A percentile compares a stretch with the other conserved stretches of the same genome.
Evolutionary conservation across 2,888 invertebrate species (phyloP).

Genomic region (Acleris laterana): DNA sequence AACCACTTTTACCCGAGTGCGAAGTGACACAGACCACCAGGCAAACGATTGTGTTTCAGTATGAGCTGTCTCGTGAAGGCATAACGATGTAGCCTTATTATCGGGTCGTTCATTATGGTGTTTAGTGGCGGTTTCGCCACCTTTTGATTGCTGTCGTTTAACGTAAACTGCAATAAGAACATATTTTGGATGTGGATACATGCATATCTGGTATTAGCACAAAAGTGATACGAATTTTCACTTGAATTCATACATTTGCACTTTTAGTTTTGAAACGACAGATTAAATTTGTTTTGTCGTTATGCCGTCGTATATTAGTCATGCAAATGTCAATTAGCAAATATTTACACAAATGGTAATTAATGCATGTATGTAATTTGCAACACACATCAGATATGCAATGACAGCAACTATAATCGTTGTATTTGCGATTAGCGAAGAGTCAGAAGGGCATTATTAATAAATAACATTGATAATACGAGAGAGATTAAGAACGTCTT

Average conservation of each 20-base stretch:
- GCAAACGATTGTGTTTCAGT: neutral
- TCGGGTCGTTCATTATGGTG: conserved; percentile 9
- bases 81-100: conserved; percentile 15
- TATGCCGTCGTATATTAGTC: no score
- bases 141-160: conserved; percentile 21
- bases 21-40: conserved; percentile 13
- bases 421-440: no score
- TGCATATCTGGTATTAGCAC: neutral
- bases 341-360: no score
- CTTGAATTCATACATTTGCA: no score
- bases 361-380: no score
- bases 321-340: no score
- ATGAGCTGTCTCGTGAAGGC: conserved; percentile 6
- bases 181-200: neutral
- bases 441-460: no score
- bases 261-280: no score
- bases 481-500: neutral
- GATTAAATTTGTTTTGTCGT: no score
- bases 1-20: neutral
- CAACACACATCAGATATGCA: no score
- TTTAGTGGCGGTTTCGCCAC: conserved; percentile 27
- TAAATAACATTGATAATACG: no score
- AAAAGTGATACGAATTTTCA: neutral
- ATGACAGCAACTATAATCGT: no score
- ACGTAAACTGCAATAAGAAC: conserved; percentile 7